phyloP scores from a whole-genome alignment of 2,113 vertebrate genomes.

The Desmodus rotundus region DNA sequence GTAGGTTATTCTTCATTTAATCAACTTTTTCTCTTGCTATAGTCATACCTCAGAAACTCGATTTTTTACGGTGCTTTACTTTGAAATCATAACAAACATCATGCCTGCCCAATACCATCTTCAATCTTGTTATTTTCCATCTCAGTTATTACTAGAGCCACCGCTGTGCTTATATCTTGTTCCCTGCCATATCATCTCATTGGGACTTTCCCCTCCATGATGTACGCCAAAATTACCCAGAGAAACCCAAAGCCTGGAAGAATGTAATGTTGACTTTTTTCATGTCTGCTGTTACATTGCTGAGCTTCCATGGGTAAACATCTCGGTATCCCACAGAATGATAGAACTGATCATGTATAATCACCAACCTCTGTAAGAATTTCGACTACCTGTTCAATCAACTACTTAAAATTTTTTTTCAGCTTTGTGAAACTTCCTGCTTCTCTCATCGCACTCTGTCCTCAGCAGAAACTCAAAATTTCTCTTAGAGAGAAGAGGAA shows the following conservation, averaged over 20 bases:
- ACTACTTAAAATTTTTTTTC: conserved; percentile 1
- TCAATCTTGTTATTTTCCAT: background rate
- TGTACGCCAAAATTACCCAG: background rate
- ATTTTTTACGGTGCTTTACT: background rate
- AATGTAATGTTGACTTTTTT: background rate
- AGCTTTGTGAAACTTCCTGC: conserved; percentile 2
- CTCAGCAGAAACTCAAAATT: background rate
- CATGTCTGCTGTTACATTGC: background rate
- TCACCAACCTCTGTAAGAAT: background rate
- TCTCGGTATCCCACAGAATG: background rate
- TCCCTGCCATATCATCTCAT: background rate
- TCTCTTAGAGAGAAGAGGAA: background rate
- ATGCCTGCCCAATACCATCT: background rate
- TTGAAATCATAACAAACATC: background rate
- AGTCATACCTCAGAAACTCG: background rate
- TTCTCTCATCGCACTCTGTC: background rate
- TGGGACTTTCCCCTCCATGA: too few relatives aligned
- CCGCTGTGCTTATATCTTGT: background rate
- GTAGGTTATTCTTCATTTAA: background rate
- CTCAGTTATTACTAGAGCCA: background rate
- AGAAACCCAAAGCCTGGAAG: background rate
- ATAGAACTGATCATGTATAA: background rate
- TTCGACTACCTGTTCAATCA: background rate
- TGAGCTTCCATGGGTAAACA: background rate
- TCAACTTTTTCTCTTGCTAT: background rate